These are phyloP conservation scores for Drosophila lacteicornis DNA, from an alignment of 1,140 invertebrate species.

Conservation along the genomic window DNA sequence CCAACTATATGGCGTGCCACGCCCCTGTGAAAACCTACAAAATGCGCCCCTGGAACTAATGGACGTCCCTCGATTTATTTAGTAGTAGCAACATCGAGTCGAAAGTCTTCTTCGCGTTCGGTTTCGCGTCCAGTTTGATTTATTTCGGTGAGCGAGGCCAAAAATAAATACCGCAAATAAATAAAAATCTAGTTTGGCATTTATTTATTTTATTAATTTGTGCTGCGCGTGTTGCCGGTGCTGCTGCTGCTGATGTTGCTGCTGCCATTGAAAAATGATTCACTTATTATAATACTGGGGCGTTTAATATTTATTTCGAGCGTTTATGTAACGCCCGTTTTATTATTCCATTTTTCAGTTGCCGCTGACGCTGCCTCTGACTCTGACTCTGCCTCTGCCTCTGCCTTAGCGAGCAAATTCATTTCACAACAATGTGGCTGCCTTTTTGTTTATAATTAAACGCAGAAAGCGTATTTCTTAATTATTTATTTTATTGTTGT, in stretches of 20 bases:
- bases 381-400: not conserved
- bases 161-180: conserved; percentile 75
- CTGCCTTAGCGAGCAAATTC: conserved; percentile 35
- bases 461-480: conserved; percentile 78
- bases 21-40: conserved; percentile 25
- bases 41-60: conserved; percentile 15
- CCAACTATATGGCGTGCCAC: conserved; percentile 60
- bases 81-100: conserved; percentile 10
- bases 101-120: conserved; percentile 39
- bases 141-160: conserved; percentile 70
- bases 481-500: conserved; percentile 84
- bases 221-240: conserved; percentile 69
- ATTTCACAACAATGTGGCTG: conserved; percentile 53
- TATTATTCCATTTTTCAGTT: conserved; percentile 61
- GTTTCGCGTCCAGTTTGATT: conserved; percentile 63
- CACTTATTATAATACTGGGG: conserved; percentile 59
- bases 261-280: conserved; percentile 60
- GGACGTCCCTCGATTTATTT: conserved; percentile 18
- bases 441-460: conserved; percentile 80
- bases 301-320: conserved; percentile 74
- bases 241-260: conserved; percentile 28
- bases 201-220: conserved; percentile 83
- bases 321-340: conserved; percentile 75
- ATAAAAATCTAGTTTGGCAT: conserved; percentile 63
- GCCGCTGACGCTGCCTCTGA: not conserved